A percentile compares a stretch with the other conserved stretches of the same genome.
These are phyloP conservation scores for Drosophila phalerata DNA, from an alignment of 2,888 invertebrate species.

Conservation along the genomic window DNA sequence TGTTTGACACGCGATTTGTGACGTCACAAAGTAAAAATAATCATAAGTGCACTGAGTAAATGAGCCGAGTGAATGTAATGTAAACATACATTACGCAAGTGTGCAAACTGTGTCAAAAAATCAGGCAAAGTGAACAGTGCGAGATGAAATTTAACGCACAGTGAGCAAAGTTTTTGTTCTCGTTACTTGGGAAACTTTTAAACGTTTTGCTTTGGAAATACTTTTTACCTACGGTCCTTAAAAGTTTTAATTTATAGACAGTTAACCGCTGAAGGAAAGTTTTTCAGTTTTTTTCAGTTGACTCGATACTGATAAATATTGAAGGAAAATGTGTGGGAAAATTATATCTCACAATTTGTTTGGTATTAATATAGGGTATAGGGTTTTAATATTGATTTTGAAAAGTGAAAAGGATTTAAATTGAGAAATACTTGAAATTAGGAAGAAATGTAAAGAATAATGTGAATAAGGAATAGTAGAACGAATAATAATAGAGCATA, in stretches of 20 bases:
- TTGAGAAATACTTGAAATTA: neutral
- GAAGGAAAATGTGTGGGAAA: no score
- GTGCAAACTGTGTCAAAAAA: constrained; percentile 14
- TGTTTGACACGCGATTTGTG: constrained; percentile 53
- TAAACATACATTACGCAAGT: constrained; percentile 3
- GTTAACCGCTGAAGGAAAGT: neutral
- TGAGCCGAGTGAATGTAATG: constrained; percentile 10
- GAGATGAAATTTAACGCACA: constrained; percentile 9
- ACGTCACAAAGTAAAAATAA: constrained; percentile 33
- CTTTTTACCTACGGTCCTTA: neutral
- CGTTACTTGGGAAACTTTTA: neutral
- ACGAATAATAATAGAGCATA: no score
- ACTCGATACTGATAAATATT: no score
- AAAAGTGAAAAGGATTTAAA: neutral
- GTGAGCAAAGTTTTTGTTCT: neutral
- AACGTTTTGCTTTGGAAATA: neutral
- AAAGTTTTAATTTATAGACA: neutral
- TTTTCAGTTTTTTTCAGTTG: no score
- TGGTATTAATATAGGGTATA: no score
- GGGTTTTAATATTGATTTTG: no score
- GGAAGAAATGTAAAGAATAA: neutral
- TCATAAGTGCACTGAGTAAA: constrained; percentile 6
- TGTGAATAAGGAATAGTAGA: no score
- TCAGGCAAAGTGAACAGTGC: neutral
- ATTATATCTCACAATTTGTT: no score